These are phyloP conservation scores for Pampus argenteus DNA, from an alignment of 2,797 vertebrate species.

Conservation along the genomic window DNA sequence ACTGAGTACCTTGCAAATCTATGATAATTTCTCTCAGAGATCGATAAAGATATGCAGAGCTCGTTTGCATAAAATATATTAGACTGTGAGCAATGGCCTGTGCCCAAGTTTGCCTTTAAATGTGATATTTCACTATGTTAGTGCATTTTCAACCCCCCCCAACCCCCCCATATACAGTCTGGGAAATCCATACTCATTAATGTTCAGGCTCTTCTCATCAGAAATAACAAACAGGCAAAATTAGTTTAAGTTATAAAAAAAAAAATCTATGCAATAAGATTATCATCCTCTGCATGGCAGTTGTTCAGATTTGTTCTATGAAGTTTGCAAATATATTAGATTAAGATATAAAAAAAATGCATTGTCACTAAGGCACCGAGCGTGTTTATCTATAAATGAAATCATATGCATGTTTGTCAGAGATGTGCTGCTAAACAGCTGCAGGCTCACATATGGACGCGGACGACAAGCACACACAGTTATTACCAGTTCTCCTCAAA, in stretches of 20 bases:
- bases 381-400: conserved; percentile 20
- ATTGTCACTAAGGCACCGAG: neutral
- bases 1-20: conserved; percentile 44
- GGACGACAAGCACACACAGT: no score
- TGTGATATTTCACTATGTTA: conserved; percentile 58
- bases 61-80: conserved; percentile 67
- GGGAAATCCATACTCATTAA: conserved; percentile 66
- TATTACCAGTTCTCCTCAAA: neutral
- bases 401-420: conserved; percentile 6
- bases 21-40: conserved; percentile 55
- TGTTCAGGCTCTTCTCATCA: conserved; percentile 42
- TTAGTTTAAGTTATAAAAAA: conserved; percentile 52
- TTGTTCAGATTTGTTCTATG: neutral
- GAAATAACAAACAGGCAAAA: conserved; percentile 60
- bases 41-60: conserved; percentile 59
- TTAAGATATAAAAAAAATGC: conserved; percentile 4
- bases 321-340: neutral
- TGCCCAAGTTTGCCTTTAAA: conserved; percentile 53
- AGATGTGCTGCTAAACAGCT: conserved; percentile 7
- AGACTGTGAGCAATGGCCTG: conserved; percentile 26
- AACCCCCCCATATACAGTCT: conserved; percentile 22
- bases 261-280: conserved; percentile 60
- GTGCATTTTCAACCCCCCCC: conserved; percentile 43
- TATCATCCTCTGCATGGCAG: conserved; percentile 43
- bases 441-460: conserved; percentile 1